phyloP scores from a whole-genome alignment of 2,888 invertebrate species.

The Sepiola atlantica region DNA sequence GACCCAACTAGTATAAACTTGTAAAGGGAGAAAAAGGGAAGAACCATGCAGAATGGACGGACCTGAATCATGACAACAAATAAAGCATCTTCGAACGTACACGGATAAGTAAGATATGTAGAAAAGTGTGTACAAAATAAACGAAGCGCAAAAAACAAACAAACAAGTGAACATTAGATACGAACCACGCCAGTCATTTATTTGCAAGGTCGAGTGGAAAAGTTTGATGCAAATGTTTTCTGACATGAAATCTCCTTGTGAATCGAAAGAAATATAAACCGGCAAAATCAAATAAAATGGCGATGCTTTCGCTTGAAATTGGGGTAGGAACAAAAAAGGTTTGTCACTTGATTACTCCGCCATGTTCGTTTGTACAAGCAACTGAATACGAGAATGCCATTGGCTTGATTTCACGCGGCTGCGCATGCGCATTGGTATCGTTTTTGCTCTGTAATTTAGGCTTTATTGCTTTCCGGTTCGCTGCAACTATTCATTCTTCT shows the following conservation, averaged over 20 bases:
- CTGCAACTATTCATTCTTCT: background rate
- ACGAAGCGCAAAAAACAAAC: background rate
- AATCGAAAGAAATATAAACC: background rate
- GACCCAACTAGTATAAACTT: too few species aligned
- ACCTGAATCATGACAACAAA: too few species aligned
- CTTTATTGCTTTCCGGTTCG: conserved; percentile 11
- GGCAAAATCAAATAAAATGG: conserved; percentile 1
- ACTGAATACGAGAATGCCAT: background rate
- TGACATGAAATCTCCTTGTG: background rate
- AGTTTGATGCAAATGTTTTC: conserved; percentile 6
- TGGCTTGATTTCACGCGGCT: background rate
- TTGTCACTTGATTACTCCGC: background rate
- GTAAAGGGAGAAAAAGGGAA: too few species aligned
- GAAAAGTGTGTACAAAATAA: too few species aligned
- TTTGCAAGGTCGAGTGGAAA: background rate
- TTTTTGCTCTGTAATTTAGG: background rate
- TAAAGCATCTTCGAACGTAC: too few species aligned
- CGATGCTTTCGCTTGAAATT: background rate
- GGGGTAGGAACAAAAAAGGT: background rate
- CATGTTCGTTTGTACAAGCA: conserved; percentile 15
- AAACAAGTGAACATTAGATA: background rate
- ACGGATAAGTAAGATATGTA: too few species aligned
- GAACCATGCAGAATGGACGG: too few species aligned
- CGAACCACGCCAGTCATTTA: background rate
- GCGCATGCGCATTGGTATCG: background rate